Evolutionary conservation across 2,797 vertebrate species (phyloP).

Genomic region (Sebastes flavidus): DNA sequence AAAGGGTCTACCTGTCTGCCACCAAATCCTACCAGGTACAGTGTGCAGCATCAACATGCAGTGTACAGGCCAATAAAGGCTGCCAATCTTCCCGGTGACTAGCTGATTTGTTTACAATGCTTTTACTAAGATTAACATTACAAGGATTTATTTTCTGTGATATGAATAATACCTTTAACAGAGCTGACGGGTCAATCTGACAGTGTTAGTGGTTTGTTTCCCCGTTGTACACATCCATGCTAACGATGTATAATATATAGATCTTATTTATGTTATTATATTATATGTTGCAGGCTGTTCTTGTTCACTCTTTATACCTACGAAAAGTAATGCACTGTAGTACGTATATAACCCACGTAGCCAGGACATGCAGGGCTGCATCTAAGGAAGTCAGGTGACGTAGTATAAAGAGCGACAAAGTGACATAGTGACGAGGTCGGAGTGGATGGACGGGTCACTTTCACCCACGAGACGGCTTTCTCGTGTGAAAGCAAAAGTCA

Average conservation of each 20-base stretch:
- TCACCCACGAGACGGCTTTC: neutral
- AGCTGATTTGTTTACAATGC: neutral
- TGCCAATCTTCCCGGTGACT: neutral
- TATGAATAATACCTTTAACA: neutral
- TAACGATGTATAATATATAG: neutral
- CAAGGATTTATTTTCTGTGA: neutral
- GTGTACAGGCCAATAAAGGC: neutral
- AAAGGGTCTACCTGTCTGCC: neutral
- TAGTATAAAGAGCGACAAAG: too few relatives aligned
- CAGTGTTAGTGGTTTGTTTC: neutral
- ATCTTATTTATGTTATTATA: neutral
- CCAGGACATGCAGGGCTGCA: neutral
- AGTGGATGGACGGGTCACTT: neutral
- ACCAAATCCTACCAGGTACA: neutral
- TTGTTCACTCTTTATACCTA: neutral
- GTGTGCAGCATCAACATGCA: neutral
- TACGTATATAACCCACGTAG: too few relatives aligned
- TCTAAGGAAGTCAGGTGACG: neutral
- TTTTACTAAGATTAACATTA: neutral
- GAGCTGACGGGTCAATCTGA: neutral
- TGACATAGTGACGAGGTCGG: neutral
- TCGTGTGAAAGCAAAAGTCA: neutral
- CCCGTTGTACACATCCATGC: neutral
- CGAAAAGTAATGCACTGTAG: too few relatives aligned
- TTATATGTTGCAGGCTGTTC: neutral